Percentiles rank a stretch among this genome's conserved stretches.
Evolutionary conservation across 2,888 invertebrate species (phyloP).

Genomic region (Lycia hirtaria): DNA sequence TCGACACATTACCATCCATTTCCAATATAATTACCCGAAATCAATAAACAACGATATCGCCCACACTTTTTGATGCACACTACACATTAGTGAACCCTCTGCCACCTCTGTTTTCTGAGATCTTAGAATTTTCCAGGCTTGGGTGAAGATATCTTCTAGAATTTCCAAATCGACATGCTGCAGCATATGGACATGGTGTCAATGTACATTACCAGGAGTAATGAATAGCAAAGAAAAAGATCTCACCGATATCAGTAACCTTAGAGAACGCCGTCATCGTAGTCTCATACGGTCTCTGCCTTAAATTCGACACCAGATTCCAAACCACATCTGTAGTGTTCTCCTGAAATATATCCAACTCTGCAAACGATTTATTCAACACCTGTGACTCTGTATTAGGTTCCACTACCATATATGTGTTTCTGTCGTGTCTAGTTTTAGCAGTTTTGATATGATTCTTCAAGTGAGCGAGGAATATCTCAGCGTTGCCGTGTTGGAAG

Average conservation of each 20-base stretch:
- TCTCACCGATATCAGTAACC: conserved; percentile 90
- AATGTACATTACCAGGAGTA: too few species aligned
- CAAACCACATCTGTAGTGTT: conserved; percentile 88
- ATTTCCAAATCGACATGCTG: too few species aligned
- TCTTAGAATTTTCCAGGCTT: too few species aligned
- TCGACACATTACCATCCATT: too few species aligned
- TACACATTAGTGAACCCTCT: too few species aligned
- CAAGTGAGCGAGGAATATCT: conserved; percentile 88
- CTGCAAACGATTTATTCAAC: conserved; percentile 93
- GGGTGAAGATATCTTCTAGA: too few species aligned
- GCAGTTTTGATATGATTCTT: conserved; percentile 87
- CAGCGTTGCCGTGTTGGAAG: conserved; percentile 95
- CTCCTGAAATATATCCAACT: conserved; percentile 92
- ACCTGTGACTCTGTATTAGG: conserved; percentile 87
- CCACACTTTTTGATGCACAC: too few species aligned
- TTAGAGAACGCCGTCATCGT: conserved; percentile 95
- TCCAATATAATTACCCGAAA: too few species aligned
- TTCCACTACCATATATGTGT: conserved; percentile 87
- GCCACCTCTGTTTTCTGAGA: too few species aligned
- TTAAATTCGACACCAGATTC: conserved; percentile 82
- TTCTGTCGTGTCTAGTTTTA: conserved; percentile 89
- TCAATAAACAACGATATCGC: too few species aligned
- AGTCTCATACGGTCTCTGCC: conserved; percentile 91
- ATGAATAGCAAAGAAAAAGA: background rate
- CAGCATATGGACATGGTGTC: too few species aligned